Conservation (phyloP, 1,140 invertebrate species). For the Adoxophyes honmai region DNA sequence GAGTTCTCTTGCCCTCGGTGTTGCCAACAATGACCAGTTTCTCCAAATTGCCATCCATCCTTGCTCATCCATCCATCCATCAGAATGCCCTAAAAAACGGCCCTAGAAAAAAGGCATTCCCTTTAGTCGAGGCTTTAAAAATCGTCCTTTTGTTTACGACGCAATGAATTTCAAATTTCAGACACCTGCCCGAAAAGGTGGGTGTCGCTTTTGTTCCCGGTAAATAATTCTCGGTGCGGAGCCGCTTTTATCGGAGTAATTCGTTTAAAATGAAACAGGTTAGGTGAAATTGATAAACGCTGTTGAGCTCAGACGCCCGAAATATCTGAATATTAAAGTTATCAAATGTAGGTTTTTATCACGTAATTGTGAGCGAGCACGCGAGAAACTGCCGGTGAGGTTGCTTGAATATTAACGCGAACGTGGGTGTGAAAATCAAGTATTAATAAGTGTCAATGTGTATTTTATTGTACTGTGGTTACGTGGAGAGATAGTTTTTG, state of each 20-base stretch:
- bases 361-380: too few species aligned
- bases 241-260: slow-evolving; percentile 46
- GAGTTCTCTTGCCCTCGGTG: too few species aligned
- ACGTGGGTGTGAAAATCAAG: too few species aligned
- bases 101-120: slow-evolving; percentile 24
- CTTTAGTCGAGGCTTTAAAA: slow-evolving; percentile 38
- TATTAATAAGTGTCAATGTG: too few species aligned
- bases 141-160: slow-evolving; percentile 53
- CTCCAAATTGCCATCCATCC: too few species aligned
- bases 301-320: slow-evolving; percentile 17
- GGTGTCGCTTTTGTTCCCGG: slow-evolving; percentile 44
- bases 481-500: too few species aligned
- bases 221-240: slow-evolving; percentile 42
- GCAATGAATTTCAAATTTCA: slow-evolving; percentile 59
- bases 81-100: slow-evolving; percentile 23
- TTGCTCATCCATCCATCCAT: too few species aligned
- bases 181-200: slow-evolving; percentile 47
- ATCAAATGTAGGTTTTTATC: not conserved
- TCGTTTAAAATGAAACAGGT: slow-evolving; percentile 45
- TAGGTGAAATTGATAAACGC: slow-evolving; percentile 48
- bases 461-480: too few species aligned
- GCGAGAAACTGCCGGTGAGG: too few species aligned
- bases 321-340: not conserved
- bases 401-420: too few species aligned
- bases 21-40: too few species aligned